Base-by-base conservation (phyloP, 2,113 vertebrate species). In the Sander lucioperca region DNA sequence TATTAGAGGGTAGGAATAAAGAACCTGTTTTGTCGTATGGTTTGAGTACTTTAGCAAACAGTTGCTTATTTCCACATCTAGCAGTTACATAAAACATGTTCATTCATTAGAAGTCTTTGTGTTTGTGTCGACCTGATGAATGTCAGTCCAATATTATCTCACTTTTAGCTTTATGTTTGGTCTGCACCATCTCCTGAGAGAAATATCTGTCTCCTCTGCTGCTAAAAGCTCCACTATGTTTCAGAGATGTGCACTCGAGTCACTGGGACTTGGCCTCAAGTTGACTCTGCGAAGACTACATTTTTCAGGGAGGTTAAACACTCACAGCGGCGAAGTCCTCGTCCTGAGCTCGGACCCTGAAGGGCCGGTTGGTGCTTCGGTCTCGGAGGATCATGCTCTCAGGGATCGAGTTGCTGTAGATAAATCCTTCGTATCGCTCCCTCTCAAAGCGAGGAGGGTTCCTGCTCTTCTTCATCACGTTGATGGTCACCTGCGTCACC, bases 351-450 rank as follows among this genome's bases (percentile, higher is more conserved):
- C 91, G 80, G 85, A 94, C 93, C 84, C 93, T 90, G 84, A 95
- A 94, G 13, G 96, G 96, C 3, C 83, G 91, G 84, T 94, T 95
- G 83, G 89, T 87, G 63, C 81, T 80, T 1, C 77, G 90, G 88
- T 94, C 94, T 27, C 96, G 84, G 70, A 95, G 94, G 54, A 97
- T 95, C 85, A 97, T 95, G 87, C 95, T 97, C 88, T 94, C 89
- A 0, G 65, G 91, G 4, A 88, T 85, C 2, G 95, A 93, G 86
- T 90, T 94, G 84, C 84, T 93, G 90, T 89, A 91, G 67, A 95
- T 94, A 0, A 67, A 95, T 2, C 95, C 97, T 0, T 91, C 86
- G 51, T 96, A 97, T 61, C 81, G 50, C 2, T 73, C 65, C 33
- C 69, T 93, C 89, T 95, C 92, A 0, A 97, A 97, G 48, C 79